A percentile compares a stretch with the other conserved stretches of the same genome.
Conservation (phyloP, 2,113 vertebrate species). For the Passer montanus region DNA sequence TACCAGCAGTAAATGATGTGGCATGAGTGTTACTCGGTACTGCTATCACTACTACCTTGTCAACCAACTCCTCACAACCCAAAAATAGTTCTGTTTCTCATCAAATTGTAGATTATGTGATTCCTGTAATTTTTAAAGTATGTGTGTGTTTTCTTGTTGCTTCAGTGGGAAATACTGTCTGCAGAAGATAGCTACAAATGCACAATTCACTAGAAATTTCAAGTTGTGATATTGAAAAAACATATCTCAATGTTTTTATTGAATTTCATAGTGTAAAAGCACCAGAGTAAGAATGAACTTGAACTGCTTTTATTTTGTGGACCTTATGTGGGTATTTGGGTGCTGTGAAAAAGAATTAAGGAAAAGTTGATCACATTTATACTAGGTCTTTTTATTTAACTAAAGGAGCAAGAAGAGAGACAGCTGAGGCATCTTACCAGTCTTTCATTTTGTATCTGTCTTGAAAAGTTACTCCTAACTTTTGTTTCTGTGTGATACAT, state of each 20-base stretch:
- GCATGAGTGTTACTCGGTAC: neutral
- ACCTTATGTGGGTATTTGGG: neutral
- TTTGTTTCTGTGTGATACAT: neutral
- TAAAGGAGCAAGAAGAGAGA: neutral
- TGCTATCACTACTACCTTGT: neutral
- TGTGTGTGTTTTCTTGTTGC: neutral
- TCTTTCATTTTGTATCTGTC: neutral
- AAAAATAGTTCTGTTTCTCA: slow-evolving; percentile 3
- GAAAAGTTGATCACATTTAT: neutral
- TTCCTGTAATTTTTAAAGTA: neutral
- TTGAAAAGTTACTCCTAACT: neutral
- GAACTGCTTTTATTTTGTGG: neutral
- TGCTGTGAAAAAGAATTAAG: neutral
- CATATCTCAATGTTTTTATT: neutral
- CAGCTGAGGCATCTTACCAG: neutral
- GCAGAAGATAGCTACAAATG: neutral
- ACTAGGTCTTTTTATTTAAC: neutral
- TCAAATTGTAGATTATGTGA: neutral
- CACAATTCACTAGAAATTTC: neutral
- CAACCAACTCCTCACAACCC: neutral
- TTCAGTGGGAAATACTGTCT: neutral
- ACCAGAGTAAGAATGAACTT: neutral
- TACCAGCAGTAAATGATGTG: neutral
- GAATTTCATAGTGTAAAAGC: neutral
- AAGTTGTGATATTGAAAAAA: neutral